These are phyloP conservation scores for Streptopelia turtur DNA, from an alignment of 2,797 vertebrate genomes.

Conservation along the genomic window DNA sequence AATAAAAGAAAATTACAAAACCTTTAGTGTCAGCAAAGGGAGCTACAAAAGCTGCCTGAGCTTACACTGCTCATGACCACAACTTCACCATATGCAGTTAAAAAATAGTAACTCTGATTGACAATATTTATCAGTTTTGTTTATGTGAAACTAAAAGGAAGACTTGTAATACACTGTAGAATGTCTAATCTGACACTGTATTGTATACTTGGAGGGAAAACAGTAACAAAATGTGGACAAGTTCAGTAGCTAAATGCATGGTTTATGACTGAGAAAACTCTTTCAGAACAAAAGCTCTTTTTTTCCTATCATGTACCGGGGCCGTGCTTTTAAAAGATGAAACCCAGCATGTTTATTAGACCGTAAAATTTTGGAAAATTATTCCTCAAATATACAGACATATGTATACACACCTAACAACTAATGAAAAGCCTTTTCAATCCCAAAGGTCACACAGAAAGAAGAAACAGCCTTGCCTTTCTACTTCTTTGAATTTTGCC, in stretches of 20 bases:
- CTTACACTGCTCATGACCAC: slow-evolving; percentile 59
- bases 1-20: slow-evolving; percentile 64
- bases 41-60: slow-evolving; percentile 52
- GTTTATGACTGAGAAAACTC: slow-evolving; percentile 56
- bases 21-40: slow-evolving; percentile 59
- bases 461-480: slow-evolving; percentile 1
- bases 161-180: slow-evolving; percentile 64
- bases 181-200: slow-evolving; percentile 66
- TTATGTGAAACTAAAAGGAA: slow-evolving; percentile 78
- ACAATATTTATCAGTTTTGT: slow-evolving; percentile 79
- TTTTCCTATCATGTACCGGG: slow-evolving; percentile 6
- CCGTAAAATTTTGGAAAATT: slow-evolving; percentile 47
- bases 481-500: background rate
- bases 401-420: slow-evolving; percentile 11
- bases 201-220: slow-evolving; percentile 62
- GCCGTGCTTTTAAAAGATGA: slow-evolving; percentile 39
- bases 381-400: slow-evolving; percentile 41
- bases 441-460: background rate
- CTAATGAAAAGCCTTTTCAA: slow-evolving; percentile 47
- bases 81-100: slow-evolving; percentile 70
- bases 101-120: slow-evolving; percentile 75
- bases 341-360: slow-evolving; percentile 21
- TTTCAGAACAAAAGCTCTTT: slow-evolving; percentile 62
- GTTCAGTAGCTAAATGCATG: slow-evolving; percentile 63
- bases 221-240: slow-evolving; percentile 62